phyloP scores from a whole-genome alignment of 2,888 invertebrate species.

The Phyllotreta striolata region DNA sequence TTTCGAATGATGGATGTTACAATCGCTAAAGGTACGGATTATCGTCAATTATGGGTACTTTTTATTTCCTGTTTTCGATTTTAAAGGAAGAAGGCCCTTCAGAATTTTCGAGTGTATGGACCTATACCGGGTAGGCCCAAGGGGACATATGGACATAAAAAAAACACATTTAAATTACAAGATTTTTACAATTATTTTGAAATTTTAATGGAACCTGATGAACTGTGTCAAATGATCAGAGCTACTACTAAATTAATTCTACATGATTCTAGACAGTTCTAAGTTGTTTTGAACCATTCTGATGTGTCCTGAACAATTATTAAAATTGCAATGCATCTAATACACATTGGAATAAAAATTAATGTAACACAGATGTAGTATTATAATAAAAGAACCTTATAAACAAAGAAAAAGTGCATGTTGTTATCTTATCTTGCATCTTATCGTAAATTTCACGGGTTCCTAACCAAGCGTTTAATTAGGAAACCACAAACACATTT shows the following conservation, averaged over 20 bases:
- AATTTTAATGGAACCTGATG: no score
- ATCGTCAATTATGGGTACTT: not conserved
- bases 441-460: not conserved
- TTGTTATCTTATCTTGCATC: conserved; percentile 1
- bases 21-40: conserved; percentile 2
- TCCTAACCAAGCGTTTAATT: conserved; percentile 1
- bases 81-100: conserved; percentile 2
- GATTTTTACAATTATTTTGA: no score
- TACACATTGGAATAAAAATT: not conserved
- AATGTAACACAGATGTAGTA: not conserved
- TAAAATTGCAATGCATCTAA: no score
- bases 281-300: no score
- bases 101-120: not conserved
- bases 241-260: no score
- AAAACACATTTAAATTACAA: no score
- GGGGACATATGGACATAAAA: no score
- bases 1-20: conserved; percentile 5
- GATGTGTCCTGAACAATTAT: no score
- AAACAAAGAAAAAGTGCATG: conserved; percentile 4
- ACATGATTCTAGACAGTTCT: no score
- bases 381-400: not conserved
- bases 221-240: no score
- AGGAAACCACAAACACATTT: not conserved
- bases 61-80: conserved; percentile 6
- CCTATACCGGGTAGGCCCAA: no score